These are phyloP conservation scores for Spisula subtruncata DNA, from an alignment of 2,888 invertebrate genomes.

Conservation along the genomic window DNA sequence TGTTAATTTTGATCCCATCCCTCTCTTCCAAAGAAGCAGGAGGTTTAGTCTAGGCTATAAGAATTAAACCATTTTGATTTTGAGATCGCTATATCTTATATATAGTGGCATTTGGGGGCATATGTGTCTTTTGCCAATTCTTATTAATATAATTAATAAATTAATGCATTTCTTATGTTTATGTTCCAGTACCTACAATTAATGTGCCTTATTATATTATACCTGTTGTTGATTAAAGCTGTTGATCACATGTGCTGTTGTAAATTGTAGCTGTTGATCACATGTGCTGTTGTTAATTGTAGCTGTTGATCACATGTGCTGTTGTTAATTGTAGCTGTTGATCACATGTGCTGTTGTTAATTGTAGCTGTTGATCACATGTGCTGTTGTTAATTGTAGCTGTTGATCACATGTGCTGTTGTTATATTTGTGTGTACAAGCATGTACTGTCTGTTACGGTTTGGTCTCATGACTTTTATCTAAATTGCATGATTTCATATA, in stretches of 20 bases:
- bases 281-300: neutral
- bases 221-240: no score
- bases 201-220: slow-evolving; percentile 16
- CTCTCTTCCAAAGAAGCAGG: no score
- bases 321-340: neutral
- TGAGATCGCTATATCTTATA: no score
- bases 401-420: neutral
- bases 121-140: no score
- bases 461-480: neutral
- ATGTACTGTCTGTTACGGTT: neutral
- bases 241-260: neutral
- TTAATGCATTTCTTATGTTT: neutral
- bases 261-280: neutral
- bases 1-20: neutral
- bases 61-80: no score
- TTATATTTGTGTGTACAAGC: neutral
- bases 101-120: no score
- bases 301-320: neutral
- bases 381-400: neutral
- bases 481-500: neutral
- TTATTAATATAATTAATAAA: neutral
- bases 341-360: neutral
- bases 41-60: no score
- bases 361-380: neutral
- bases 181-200: neutral